Evolutionary conservation across 2,113 vertebrate species (phyloP), one percentile per base, ranked within the genome.

Genomic region (Synchiropus splendidus): DNA sequence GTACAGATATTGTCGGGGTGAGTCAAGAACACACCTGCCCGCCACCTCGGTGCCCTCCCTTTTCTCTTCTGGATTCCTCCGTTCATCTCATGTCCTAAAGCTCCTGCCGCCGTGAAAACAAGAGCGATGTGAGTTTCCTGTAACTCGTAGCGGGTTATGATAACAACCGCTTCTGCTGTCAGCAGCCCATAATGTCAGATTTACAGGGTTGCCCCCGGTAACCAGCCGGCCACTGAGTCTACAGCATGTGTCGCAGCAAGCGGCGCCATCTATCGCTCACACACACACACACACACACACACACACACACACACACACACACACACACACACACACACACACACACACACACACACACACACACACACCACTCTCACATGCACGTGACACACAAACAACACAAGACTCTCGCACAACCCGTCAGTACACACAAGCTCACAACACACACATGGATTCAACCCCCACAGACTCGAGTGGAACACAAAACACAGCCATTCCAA

Each of bases 141-240:
- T 86, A 86, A 87, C 89, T 83, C 88, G 90, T 89, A 87, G 75
- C 83, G 82, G 90, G 93, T 92, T 95, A 95, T 87, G 88, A 92
- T 94, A 97, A 97, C 92, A 94, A 87, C 89, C 87, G 87, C 90
- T 88, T 87, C 88, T 89, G 85, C 90, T 94, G 91, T 97, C 92
- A 92, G 85, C 92, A 94, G 91, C 87, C 87, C 81, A 86, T 86
- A 91, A 89, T 86, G 88, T 86, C 89, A 92, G 90, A 95, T 97
- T 95, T 94, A 96, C 88, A 85, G 85, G 87, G 85, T 83, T 85
- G 83, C 83, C 75, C 88, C 84, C 86, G 60, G 58, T 85, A 76
- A 79, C 74, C 72, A 81, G 67, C 51, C 63, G 51, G n/a, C 63
- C 56, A 51, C 68, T 43, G 90, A 90, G 91, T 90, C 85, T 77